These are phyloP conservation scores for Passerculus sandwichensis DNA, from an alignment of 2,797 vertebrate genomes.

Conservation along the genomic window DNA sequence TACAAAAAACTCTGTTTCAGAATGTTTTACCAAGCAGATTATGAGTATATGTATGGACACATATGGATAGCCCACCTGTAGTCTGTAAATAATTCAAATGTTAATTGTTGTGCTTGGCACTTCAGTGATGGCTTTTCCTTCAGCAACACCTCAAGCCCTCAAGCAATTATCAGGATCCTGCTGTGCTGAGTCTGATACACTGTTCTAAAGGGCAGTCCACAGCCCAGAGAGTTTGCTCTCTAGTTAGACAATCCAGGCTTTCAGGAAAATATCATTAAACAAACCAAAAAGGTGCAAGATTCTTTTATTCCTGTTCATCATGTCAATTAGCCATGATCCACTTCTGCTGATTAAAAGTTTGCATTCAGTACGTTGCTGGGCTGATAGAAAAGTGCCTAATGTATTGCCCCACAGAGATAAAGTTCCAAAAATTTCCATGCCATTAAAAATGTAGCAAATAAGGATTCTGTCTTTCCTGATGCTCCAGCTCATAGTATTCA, in stretches of 20 bases:
- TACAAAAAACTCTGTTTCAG: background rate
- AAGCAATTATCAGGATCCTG: slow-evolving; percentile 35
- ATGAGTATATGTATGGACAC: background rate
- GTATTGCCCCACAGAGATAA: background rate
- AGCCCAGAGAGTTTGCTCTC: background rate
- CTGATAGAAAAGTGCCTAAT: background rate
- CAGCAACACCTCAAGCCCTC: slow-evolving; percentile 31
- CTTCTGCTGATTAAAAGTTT: background rate
- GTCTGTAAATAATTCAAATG: slow-evolving; percentile 63
- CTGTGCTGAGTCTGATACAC: slow-evolving; percentile 16
- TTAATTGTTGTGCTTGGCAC: slow-evolving; percentile 53
- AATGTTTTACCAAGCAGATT: background rate
- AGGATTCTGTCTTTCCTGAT: background rate
- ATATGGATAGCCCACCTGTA: slow-evolving; percentile 34
- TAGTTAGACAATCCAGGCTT: background rate
- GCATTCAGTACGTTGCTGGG: background rate
- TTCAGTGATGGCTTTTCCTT: slow-evolving; percentile 26
- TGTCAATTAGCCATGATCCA: background rate
- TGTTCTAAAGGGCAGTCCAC: background rate
- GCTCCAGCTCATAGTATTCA: background rate
- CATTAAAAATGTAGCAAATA: background rate
- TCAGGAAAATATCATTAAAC: background rate
- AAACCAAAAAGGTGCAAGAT: background rate
- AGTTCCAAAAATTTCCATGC: background rate
- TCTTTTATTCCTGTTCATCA: background rate